phyloP scores from a whole-genome alignment of 2,888 invertebrate genomes.

The Drosophila neutralis region DNA sequence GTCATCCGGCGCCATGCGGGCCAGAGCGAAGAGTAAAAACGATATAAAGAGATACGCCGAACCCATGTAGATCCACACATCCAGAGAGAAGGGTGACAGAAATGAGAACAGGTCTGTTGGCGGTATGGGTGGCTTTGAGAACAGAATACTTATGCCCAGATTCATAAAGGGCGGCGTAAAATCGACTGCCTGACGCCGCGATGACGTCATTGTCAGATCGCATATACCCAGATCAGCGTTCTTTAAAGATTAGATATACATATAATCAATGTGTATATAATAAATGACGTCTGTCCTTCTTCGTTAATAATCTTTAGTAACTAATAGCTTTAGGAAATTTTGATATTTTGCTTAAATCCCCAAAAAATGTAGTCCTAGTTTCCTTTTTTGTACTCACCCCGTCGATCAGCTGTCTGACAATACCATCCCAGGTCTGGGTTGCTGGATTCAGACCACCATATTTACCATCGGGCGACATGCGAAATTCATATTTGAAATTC shows the following conservation, averaged over 20 bases:
- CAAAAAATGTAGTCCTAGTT: not conserved
- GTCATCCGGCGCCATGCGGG: slow-evolving; percentile 94
- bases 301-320: not conserved
- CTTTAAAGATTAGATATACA: slow-evolving; percentile 76
- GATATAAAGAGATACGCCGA: slow-evolving; percentile 94
- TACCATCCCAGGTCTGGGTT: slow-evolving; percentile 92
- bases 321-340: not conserved
- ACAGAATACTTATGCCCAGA: slow-evolving; percentile 95
- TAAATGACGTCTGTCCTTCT: not conserved
- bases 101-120: slow-evolving; percentile 94
- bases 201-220: slow-evolving; percentile 97
- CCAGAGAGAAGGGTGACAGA: slow-evolving; percentile 93
- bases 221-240: slow-evolving; percentile 98
- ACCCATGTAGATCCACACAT: slow-evolving; percentile 96
- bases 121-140: slow-evolving; percentile 91
- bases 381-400: slow-evolving; percentile 86
- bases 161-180: slow-evolving; percentile 99
- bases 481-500: slow-evolving; percentile 89
- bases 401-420: slow-evolving; percentile 90
- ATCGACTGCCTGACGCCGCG: slow-evolving; percentile 94
- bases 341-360: too few species aligned
- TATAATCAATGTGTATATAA: not conserved
- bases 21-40: slow-evolving; percentile 92
- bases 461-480: slow-evolving; percentile 89
- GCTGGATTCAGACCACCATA: slow-evolving; percentile 89